phyloP scores from a whole-genome alignment of 2,888 invertebrate species.

The Ypsolopha scabrella region DNA sequence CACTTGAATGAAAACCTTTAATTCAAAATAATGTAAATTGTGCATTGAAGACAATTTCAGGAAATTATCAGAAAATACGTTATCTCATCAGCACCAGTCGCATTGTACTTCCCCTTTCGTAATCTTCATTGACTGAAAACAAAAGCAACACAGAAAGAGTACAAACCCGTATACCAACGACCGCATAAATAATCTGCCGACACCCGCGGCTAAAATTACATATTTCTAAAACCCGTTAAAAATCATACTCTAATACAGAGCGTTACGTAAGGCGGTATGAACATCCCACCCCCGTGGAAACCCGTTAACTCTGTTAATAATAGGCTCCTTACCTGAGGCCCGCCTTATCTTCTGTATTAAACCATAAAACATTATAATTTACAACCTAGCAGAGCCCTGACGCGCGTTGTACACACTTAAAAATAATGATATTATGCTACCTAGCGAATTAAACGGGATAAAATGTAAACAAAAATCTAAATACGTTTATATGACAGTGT shows the following conservation, averaged over 20 bases:
- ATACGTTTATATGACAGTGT: too few relatives aligned
- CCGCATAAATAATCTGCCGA: slow-evolving; percentile 47
- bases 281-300: slow-evolving; percentile 18
- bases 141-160: background rate
- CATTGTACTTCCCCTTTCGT: background rate
- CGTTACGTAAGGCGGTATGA: slow-evolving; percentile 7
- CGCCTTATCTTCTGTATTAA: slow-evolving; percentile 69
- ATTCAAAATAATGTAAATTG: too few relatives aligned
- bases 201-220: slow-evolving; percentile 34
- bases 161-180: background rate
- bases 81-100: background rate
- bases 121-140: background rate
- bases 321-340: slow-evolving; percentile 51
- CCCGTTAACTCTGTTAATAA: slow-evolving; percentile 62
- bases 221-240: slow-evolving; percentile 36
- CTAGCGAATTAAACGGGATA: background rate
- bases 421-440: slow-evolving; percentile 55
- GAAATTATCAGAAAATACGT: background rate
- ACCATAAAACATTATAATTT: slow-evolving; percentile 71
- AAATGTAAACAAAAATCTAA: background rate
- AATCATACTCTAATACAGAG: slow-evolving; percentile 31
- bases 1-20: too few relatives aligned
- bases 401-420: slow-evolving; percentile 57
- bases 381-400: slow-evolving; percentile 23
- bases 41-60: background rate